Conservation (phyloP, 2,888 invertebrate genomes). For the Empis stercorea region DNA sequence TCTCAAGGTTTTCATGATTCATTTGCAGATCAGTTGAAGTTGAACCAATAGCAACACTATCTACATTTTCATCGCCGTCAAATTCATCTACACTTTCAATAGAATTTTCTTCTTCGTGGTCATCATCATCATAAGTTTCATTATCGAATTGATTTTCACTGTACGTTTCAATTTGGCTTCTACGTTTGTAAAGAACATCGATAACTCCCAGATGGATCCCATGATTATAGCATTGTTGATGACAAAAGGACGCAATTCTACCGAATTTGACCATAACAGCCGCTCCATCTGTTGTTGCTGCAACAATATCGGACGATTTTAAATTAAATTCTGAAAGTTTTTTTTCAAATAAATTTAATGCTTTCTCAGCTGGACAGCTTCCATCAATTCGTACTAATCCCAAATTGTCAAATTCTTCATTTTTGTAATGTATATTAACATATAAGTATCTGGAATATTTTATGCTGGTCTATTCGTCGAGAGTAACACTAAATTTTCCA, state of each 20-base stretch:
- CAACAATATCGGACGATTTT: constrained; percentile 1
- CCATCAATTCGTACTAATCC: constrained; percentile 1
- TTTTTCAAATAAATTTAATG: constrained; percentile 1
- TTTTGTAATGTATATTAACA: not conserved
- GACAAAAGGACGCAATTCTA: not conserved
- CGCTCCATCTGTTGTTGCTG: not conserved
- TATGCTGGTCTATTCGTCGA: constrained; percentile 2
- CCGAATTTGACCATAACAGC: constrained; percentile 2
- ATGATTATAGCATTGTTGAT: constrained; percentile 1
- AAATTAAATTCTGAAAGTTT: constrained; percentile 3
- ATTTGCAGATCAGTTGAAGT: constrained; percentile 1
- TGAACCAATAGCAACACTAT: not conserved
- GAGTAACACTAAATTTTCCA: constrained; percentile 1
- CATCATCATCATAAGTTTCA: not conserved
- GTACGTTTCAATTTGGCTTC: not conserved
- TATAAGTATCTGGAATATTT: not conserved
- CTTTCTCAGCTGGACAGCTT: constrained; percentile 2
- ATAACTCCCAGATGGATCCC: not conserved
- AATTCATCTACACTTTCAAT: constrained; percentile 1
- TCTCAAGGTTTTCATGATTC: not conserved
- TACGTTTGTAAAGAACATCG: constrained; percentile 1
- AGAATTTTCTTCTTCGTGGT: constrained; percentile 1
- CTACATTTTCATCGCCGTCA: constrained; percentile 2
- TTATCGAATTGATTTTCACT: not conserved
- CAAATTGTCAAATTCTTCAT: not conserved